Evolutionary conservation across 2,888 invertebrate species (phyloP), one percentile per base, ranked within the genome.

Genomic region (Alviniconcha strummeri): DNA sequence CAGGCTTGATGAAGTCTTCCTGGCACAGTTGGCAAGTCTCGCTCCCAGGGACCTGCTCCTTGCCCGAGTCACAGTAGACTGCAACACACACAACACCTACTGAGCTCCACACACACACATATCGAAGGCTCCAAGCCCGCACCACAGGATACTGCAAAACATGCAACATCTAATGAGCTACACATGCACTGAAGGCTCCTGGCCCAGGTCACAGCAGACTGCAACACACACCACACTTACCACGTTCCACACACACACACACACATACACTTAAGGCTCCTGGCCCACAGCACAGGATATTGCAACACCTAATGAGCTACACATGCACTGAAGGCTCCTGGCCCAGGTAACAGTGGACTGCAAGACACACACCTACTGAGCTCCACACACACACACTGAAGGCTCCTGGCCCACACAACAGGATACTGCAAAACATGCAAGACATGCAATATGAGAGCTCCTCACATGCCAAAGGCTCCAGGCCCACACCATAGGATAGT

Each of bases 1-100:
- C 7, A 9, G 57, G 15, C 82, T 88, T 88, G 72, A 85, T 71
- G 13, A 36, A 55, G 77, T 87, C 86, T 52, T 75, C 71, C 52
- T 54, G 15, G 80, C 88, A 88, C 54, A n/a, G 8, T 5, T 15
- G 54, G 80, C 88, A 88, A 0, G 17, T 71, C 9, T 36, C 82
- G 6, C 15, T 74, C 74, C 76, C 60, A 17, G 72, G 82, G 17
- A 80, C 79, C 8, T 84, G 81, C 52, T 84, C 80, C 36, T 75
- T 5, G 1, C 84, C 85, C 56, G 85, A 69, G 15, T 36, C 64
- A 64, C 85, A 85, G 56, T n/a, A 81, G 7, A 83, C 85, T 85
- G 83, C 17, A 75, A 52, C 52, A 60, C 0, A 36, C 36, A 3
- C 36, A 36, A 36, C 36, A 36, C 36, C 36, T 36, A 36, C 36